Evolutionary conservation across 2,888 invertebrate genomes (phyloP).

Genomic region (Melanchra persicariae): DNA sequence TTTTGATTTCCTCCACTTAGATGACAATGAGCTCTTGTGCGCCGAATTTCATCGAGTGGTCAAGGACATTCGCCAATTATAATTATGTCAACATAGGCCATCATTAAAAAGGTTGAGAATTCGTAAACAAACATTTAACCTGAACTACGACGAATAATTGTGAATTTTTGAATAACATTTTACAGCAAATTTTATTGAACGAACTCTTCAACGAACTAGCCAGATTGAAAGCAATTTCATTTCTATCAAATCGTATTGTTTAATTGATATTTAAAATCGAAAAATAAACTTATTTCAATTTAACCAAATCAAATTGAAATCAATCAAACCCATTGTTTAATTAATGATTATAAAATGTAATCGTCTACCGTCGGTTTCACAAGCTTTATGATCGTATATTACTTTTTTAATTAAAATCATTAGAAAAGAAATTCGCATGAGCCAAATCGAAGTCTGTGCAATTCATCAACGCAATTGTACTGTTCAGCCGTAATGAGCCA

Average conservation of each 20-base stretch:
- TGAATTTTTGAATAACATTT: not conserved
- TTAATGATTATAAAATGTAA: constrained; percentile 11
- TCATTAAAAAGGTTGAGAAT: not conserved
- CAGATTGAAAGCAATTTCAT: not conserved
- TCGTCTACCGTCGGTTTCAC: constrained; percentile 33
- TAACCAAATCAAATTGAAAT: constrained; percentile 20
- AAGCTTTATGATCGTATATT: constrained; percentile 24
- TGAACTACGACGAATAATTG: not conserved
- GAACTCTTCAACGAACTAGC: no score
- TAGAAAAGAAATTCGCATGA: constrained; percentile 43
- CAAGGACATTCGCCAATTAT: constrained; percentile 54
- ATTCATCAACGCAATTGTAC: constrained; percentile 47
- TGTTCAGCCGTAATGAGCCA: constrained; percentile 42
- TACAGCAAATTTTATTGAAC: no score
- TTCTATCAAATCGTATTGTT: constrained; percentile 5
- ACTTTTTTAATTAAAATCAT: constrained; percentile 41
- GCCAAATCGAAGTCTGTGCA: constrained; percentile 28
- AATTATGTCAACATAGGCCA: not conserved
- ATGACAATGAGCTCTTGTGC: constrained; percentile 49
- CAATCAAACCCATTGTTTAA: constrained; percentile 10
- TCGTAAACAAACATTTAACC: not conserved
- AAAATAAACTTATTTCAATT: not conserved
- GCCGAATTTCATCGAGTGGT: constrained; percentile 43
- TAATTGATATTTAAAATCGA: not conserved
- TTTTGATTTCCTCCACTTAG: constrained; percentile 70